A percentile compares a stretch with the other conserved stretches of the same genome.
Conservation (phyloP, 2,888 invertebrate species). For the Sphaerophoria rueppellii region DNA sequence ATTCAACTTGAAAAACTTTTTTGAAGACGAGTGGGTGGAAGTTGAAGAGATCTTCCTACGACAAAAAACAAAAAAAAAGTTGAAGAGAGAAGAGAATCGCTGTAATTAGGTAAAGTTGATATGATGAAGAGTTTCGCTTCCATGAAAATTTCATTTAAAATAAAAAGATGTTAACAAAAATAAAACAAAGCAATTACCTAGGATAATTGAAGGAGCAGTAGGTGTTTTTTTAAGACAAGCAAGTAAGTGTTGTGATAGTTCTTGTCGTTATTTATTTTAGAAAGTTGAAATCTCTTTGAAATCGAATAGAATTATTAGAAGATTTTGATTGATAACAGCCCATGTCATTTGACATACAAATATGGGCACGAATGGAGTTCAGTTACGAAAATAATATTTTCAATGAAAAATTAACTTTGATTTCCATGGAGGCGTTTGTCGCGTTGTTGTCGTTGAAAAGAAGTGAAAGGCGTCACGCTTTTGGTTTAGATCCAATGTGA, state of each 20-base stretch:
- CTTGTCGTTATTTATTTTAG: not conserved
- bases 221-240: slow-evolving; percentile 1
- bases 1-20: slow-evolving; percentile 25
- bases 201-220: slow-evolving; percentile 54
- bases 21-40: slow-evolving; percentile 15
- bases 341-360: slow-evolving; percentile 4
- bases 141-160: slow-evolving; percentile 31
- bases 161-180: not conserved
- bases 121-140: slow-evolving; percentile 51
- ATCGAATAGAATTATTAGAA: not conserved
- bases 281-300: not conserved
- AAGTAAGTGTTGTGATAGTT: not conserved
- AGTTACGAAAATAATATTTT: slow-evolving; percentile 1
- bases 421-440: slow-evolving; percentile 9
- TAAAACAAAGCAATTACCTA: slow-evolving; percentile 18
- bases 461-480: slow-evolving; percentile 35
- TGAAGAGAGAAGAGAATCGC: slow-evolving; percentile 9
- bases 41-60: not conserved
- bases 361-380: not conserved
- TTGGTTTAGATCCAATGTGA: slow-evolving; percentile 10
- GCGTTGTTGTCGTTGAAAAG: not conserved
- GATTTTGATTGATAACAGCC: slow-evolving; percentile 4
- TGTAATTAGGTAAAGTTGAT: slow-evolving; percentile 64
- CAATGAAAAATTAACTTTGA: slow-evolving; percentile 4
- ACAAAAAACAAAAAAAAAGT: not conserved